phyloP scores from a whole-genome alignment of 2,113 vertebrate species.

The Tyto alba region DNA sequence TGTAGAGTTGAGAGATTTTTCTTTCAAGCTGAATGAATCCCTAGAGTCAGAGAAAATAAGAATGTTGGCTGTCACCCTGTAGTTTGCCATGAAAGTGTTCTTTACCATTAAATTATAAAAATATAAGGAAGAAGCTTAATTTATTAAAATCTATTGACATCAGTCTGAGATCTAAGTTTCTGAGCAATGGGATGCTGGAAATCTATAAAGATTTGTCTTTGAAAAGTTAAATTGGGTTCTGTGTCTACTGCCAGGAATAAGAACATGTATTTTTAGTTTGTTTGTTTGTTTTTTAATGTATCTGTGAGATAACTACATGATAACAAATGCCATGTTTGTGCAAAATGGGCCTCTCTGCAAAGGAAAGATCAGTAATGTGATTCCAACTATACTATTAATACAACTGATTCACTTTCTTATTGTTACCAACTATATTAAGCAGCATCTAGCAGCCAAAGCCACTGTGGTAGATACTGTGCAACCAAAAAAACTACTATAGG shows the following conservation, averaged over 20 bases:
- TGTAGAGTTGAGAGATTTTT: slow-evolving; percentile 20
- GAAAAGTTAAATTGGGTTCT: background rate
- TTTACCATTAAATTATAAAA: background rate
- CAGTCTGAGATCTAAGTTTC: background rate
- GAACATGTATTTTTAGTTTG: background rate
- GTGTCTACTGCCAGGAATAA: background rate
- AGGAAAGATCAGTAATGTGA: background rate
- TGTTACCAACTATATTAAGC: background rate
- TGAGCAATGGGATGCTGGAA: background rate
- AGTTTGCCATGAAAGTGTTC: background rate
- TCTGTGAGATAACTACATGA: background rate
- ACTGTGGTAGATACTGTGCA: background rate
- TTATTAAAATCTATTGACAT: background rate
- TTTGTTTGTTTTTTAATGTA: no score
- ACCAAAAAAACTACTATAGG: background rate
- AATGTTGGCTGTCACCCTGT: background rate
- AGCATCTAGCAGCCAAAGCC: background rate
- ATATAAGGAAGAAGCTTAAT: background rate
- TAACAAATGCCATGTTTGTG: background rate
- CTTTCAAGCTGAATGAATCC: background rate
- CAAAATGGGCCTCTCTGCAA: background rate
- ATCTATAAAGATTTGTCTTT: background rate
- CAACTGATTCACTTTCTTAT: background rate
- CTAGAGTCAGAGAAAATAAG: background rate
- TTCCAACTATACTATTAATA: background rate